Evolutionary conservation across 1,140 invertebrate genomes (phyloP), one percentile per base, ranked within the genome.

Genomic region (Dendroctonus ponderosae): DNA sequence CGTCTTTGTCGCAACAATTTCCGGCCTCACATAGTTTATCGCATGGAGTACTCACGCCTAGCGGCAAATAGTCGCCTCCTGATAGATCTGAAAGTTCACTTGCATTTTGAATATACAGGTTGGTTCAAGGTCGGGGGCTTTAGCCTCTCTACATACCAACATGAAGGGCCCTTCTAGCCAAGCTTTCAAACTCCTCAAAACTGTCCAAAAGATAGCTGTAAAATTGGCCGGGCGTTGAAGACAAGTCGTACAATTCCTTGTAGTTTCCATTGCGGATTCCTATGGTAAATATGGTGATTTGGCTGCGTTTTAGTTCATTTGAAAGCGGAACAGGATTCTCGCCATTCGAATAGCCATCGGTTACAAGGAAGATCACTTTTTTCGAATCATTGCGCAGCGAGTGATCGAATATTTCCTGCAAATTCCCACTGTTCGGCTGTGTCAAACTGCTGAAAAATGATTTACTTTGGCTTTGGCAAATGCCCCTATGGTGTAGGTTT

Each of bases 311-410:
- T 1, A 89, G 74, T 11, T 80, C 72, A 42, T 79, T 77, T 0
- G 88, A 86, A 1, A 83, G 79, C 6, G 85, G 82, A 43, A 83
- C 73, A 0, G 88, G 89, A 79, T 89, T 85, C 0, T 86, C 87
- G 0, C 87, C 87, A 74, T 89, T 91, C 15, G 88, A 89, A 74
- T 87, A 91, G 7, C 88, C 88, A 74, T 90, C 88, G 3, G 88
- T 90, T 52, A 91, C 83, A 0, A 91, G 75, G 71, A 90, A 88
- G 5, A 90, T 79, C 0, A 85, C 83, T 72, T 87, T 88, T 48
- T 76, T 78, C 0, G 87, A 82, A n/a, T 80, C 76, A 6, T 75
- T 70, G 5, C 87, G 78, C 8, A 59, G 42, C 79, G 72, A 74
- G 7, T 77, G n/a, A 80, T 77, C 49, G 5, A 89, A 79, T 11